Evolutionary conservation across 2,888 invertebrate genomes (phyloP), one percentile per base, ranked within the genome.

Genomic region (Ochropacha duplaris): DNA sequence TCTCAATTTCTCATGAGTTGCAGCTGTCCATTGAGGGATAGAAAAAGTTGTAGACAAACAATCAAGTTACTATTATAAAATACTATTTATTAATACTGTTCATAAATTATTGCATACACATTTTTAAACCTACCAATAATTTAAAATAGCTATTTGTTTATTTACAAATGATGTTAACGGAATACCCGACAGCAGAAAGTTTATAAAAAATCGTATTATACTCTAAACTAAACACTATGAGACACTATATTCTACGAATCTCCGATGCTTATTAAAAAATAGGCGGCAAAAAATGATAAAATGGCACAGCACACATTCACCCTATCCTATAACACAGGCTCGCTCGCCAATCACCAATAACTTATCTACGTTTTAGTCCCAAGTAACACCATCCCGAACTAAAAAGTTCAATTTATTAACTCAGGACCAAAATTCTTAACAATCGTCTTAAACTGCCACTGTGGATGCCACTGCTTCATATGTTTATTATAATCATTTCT

Each of bases 381-480:
- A 34, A 34, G 34, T 34, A 2, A 34, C 14, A 34, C 2, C 28
- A 28, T 14, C 28, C 28, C 28, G 28, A 28, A 9, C 28, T 28
- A 4, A 34, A 34, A 34, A 2, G 34, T 14, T 44, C 19, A 44
- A 44, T 44, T 44, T 36, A 75, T 62, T 44, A 78, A 57, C 36
- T 81, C 79, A 22, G 62, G 66, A 2, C 75, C 78, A 65, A 86
- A 86, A 62, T 83, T 87, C 62, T 84, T 86, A 0, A 84, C 85
- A 4, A 83, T 81, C 49, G 80, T 80, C 57, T 85, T 87, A 49
- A 85, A 82, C 57, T 87, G 86, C 84, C 85, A 87, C 22, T 90
- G 85, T 0, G 90, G 87, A 61, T 92, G 91, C 90, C 90, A 90
- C 24, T 90, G 87, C 26, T 87, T 90, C 75, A 90, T 83, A 31